Conservation (phyloP, 2,113 vertebrate genomes). For the Eulemur macaco region DNA sequence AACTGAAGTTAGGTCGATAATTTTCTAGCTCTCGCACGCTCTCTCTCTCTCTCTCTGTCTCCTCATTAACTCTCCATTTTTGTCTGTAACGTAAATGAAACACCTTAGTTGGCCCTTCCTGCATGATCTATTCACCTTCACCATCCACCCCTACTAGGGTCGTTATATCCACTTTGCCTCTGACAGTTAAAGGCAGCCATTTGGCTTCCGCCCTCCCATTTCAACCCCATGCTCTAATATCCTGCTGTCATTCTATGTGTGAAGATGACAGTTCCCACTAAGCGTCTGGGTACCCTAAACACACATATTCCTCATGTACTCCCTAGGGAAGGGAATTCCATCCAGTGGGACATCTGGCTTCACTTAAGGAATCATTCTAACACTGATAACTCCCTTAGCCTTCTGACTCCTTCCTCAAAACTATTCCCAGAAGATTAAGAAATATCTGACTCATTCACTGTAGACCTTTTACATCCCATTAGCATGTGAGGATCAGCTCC, state of each 20-base stretch:
- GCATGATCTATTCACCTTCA: no score
- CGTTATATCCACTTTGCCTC: neutral
- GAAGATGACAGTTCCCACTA: fast-evolving
- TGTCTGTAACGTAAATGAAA: neutral
- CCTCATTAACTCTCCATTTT: neutral
- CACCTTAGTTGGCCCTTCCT: neutral
- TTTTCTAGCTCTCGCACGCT: neutral
- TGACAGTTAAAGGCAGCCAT: neutral
- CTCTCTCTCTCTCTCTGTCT: no score
- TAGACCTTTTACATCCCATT: neutral
- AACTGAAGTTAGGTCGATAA: no score
- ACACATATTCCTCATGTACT: neutral
- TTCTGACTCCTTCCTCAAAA: neutral
- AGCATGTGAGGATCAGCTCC: neutral
- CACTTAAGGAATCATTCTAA: neutral
- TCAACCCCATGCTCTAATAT: neutral
- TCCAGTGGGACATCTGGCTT: neutral
- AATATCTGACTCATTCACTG: neutral
- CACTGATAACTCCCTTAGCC: neutral
- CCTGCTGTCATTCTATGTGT: neutral
- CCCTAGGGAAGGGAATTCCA: neutral
- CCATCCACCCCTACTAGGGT: fast-evolving
- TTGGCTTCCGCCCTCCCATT: neutral
- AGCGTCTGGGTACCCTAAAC: neutral
- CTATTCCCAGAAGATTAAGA: neutral